These are phyloP conservation scores for Ellobium chinense DNA, from an alignment of 2,888 invertebrate species.

Conservation along the genomic window DNA sequence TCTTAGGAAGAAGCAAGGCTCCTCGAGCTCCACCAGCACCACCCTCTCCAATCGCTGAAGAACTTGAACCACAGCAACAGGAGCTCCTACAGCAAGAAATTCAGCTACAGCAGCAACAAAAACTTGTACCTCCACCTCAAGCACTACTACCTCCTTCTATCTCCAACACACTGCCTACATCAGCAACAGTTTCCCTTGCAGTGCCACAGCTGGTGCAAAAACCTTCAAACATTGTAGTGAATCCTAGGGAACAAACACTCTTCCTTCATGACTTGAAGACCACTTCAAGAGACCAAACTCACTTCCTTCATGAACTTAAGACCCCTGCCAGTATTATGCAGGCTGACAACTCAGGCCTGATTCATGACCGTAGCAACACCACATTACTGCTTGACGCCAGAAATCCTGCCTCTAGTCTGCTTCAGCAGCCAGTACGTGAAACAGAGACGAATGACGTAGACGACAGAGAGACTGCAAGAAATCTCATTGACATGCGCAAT, in stretches of 20 bases:
- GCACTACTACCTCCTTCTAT: background rate
- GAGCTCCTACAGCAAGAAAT: background rate
- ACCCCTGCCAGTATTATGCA: conserved; percentile 1
- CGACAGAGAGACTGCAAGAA: conserved; percentile 9
- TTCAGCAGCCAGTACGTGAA: background rate
- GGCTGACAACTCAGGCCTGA: background rate
- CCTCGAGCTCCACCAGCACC: background rate
- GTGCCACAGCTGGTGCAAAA: conserved; percentile 4
- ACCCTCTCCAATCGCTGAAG: background rate
- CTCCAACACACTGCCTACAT: no score
- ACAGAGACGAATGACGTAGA: background rate
- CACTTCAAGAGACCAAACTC: background rate
- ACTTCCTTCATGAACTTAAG: conserved; percentile 26
- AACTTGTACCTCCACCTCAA: background rate
- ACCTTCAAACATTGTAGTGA: background rate
- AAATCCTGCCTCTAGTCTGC: background rate
- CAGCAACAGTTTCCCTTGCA: background rate
- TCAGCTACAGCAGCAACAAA: background rate
- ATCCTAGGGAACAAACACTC: background rate
- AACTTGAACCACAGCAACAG: background rate
- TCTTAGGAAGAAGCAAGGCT: background rate
- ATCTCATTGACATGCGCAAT: conserved; percentile 17
- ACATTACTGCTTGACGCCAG: background rate
- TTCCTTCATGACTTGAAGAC: conserved; percentile 25
- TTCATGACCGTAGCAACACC: background rate